Base-by-base conservation (phyloP, 2,113 vertebrate genomes). In the Hydrolagus affinis region DNA sequence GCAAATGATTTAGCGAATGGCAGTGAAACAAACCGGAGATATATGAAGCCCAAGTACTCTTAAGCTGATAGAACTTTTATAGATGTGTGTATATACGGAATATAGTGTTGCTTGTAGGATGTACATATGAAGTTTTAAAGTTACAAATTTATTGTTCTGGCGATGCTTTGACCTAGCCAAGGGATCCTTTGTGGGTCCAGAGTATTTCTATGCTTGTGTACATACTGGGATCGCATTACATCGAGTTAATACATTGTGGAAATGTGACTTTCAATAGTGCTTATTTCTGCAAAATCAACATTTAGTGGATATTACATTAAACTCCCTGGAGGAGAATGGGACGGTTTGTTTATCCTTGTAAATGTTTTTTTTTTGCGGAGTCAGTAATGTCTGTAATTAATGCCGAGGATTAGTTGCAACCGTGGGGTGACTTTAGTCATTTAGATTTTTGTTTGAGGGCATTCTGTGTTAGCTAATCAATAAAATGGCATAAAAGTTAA, bases 261-360 rank as follows among this genome's bases (percentile, higher is more conserved):
- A 64, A 15, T 80, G 78, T 83, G 60, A 83, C 28, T 83, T 83
- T 66, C 60, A 83, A 83, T 83, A 83, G 28, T 83, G 78, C 78
- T 83, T 83, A 32, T 83, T 83, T 83, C 78, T 83, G 78, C 14
- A 32, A 83, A 32, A 66, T 28, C 28, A 66, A 23, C 60, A 77
- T 60, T 57, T 23, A 77, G 8, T 74, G 44, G 72, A 60, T 57
- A 77, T 14, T 77, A 23, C 14, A 83, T 3, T 66, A 66, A 66
- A 83, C 78, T 66, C 78, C 77, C 78, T 83, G 78, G 60, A 21
- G 78, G 78, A 83, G 78, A 64, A 66, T 23, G 62, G 60, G 60
- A 66, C 11, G 19, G 30, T 17, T 32, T 80, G 60, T 64, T 62
- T 64, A 80, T 62, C 59, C 30, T 66, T 83, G 25, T 44, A 44